These are phyloP conservation scores for Leptogaster cylindrica DNA, from an alignment of 2,888 invertebrate species.

Conservation along the genomic window DNA sequence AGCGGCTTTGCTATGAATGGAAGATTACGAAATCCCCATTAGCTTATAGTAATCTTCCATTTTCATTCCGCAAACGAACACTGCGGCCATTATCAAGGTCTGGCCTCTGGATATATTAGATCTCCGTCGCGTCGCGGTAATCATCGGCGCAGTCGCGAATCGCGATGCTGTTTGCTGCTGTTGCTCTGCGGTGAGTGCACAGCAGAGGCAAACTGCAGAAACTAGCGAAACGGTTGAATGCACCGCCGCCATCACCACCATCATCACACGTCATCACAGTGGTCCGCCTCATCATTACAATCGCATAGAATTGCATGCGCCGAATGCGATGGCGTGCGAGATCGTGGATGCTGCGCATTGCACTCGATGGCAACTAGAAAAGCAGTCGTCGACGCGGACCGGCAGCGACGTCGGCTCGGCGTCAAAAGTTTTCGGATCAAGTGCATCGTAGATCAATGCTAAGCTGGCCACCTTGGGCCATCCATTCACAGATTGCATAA, in stretches of 20 bases:
- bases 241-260: neutral
- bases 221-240: neutral
- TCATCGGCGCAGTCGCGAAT: neutral
- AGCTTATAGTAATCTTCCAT: conserved; percentile 7
- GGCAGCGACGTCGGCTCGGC: too few relatives aligned
- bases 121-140: conserved; percentile 10
- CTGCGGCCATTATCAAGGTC: conserved; percentile 32
- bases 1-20: conserved; percentile 10
- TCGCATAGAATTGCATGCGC: too few relatives aligned
- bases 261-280: too few relatives aligned
- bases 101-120: conserved; percentile 15
- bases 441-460: conserved; percentile 10
- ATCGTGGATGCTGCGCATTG: too few relatives aligned
- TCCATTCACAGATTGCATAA: conserved; percentile 14
- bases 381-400: too few relatives aligned
- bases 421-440: conserved; percentile 15
- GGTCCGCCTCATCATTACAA: too few relatives aligned
- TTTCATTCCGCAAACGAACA: conserved; percentile 28
- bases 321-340: too few relatives aligned
- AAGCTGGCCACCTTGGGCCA: neutral
- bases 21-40: conserved; percentile 23
- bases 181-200: neutral
- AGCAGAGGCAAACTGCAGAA: neutral
- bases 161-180: neutral
- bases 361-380: too few relatives aligned